phyloP scores from a whole-genome alignment of 2,888 invertebrate genomes.

The Pristionchus japonicus region DNA sequence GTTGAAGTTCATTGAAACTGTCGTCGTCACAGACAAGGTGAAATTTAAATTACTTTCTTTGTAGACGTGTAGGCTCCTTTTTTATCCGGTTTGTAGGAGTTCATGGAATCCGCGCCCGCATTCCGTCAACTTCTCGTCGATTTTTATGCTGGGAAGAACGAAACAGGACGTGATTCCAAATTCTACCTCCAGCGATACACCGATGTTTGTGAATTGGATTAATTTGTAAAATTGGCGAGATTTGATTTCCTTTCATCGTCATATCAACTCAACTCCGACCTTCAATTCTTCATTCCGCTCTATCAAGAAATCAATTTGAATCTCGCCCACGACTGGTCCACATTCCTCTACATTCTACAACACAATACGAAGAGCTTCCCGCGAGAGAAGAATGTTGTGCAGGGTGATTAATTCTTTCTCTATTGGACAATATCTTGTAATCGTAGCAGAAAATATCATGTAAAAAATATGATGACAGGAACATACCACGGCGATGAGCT shows the following conservation, averaged over 20 bases:
- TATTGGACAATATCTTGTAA: neutral
- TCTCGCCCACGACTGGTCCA: constrained; percentile 3
- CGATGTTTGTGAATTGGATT: constrained; percentile 43
- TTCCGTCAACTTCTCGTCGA: constrained; percentile 51
- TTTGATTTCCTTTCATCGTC: too few relatives aligned
- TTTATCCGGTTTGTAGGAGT: neutral
- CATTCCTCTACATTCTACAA: constrained; percentile 30
- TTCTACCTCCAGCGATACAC: constrained; percentile 59
- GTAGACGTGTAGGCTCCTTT: too few relatives aligned
- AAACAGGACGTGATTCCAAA: constrained; percentile 51
- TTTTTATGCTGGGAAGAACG: constrained; percentile 52
- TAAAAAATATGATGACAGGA: neutral
- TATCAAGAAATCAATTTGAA: constrained; percentile 63
- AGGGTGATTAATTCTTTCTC: neutral
- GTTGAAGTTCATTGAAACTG: neutral
- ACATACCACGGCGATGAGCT: constrained; percentile 39
- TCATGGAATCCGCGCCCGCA: neutral
- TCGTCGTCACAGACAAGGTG: constrained; percentile 23
- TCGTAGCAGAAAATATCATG: too few relatives aligned
- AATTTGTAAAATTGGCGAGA: neutral
- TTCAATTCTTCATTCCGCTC: constrained; percentile 60
- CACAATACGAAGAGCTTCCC: neutral
- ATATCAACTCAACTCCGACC: constrained; percentile 60
- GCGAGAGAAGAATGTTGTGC: neutral
- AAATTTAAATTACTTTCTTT: neutral